Evolutionary conservation across 1,140 invertebrate species (phyloP).

Genomic region (Drosophila subpulchrella): DNA sequence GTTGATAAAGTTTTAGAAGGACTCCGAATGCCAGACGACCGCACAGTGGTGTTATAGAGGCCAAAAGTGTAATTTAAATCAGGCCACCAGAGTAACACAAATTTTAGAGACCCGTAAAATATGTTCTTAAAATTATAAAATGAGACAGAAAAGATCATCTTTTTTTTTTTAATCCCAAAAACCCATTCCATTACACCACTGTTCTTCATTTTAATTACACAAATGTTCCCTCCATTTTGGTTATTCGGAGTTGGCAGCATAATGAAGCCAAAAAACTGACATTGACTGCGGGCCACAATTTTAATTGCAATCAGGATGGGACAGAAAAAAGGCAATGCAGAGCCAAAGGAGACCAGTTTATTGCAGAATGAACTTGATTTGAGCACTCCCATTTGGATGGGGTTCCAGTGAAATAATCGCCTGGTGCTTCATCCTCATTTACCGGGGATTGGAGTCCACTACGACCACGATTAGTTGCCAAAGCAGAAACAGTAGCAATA

Average conservation of each 20-base stretch:
- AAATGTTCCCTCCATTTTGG: slow-evolving; percentile 37
- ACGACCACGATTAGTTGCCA: slow-evolving; percentile 37
- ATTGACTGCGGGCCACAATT: slow-evolving; percentile 34
- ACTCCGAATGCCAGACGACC: slow-evolving; percentile 13
- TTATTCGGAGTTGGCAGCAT: slow-evolving; percentile 30
- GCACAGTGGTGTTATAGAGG: not conserved
- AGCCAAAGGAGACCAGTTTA: slow-evolving; percentile 3
- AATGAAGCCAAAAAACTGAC: slow-evolving; percentile 43
- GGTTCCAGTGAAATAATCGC: slow-evolving; percentile 22
- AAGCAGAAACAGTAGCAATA: slow-evolving; percentile 8
- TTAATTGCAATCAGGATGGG: slow-evolving; percentile 26
- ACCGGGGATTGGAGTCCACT: slow-evolving; percentile 20
- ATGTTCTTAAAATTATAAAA: not conserved
- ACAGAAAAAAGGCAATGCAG: not conserved
- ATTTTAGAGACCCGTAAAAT: too few species aligned
- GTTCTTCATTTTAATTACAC: slow-evolving; percentile 40
- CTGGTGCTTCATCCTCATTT: slow-evolving; percentile 24
- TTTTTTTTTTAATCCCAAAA: not conserved
- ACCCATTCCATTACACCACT: not conserved
- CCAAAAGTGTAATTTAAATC: not conserved
- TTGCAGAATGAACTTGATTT: slow-evolving; percentile 23
- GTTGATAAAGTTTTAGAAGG: slow-evolving; percentile 31
- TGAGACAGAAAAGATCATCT: not conserved
- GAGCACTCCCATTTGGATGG: slow-evolving; percentile 1
- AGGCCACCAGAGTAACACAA: too few species aligned